phyloP scores from a whole-genome alignment of 2,113 vertebrate species.

The Chaenogobius annularis region DNA sequence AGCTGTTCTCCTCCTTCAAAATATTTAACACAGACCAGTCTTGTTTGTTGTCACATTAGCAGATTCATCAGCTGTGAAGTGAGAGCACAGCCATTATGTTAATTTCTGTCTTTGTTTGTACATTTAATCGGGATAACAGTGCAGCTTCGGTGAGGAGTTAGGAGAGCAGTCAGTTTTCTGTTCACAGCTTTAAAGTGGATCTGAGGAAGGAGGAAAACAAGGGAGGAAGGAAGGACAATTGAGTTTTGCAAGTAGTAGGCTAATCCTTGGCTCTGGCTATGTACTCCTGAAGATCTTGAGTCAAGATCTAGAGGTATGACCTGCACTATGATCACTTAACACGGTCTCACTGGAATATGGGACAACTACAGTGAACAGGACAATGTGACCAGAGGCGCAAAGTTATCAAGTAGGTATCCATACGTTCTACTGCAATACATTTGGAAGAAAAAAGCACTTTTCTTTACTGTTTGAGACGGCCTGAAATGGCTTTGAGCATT shows the following conservation, averaged over 20 bases:
- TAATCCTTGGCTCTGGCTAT: background rate
- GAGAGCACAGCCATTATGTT: conserved; percentile 22
- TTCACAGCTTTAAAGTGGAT: conserved; percentile 9
- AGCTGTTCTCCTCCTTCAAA: conserved; percentile 33
- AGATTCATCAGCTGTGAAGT: conserved; percentile 44
- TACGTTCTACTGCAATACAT: no score
- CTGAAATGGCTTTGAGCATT: no score
- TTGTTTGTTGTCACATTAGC: conserved; percentile 43
- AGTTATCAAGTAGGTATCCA: no score
- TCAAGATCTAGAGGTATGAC: background rate
- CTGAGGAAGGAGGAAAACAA: conserved; percentile 4
- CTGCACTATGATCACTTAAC: background rate
- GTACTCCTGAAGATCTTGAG: background rate
- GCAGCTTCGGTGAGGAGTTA: conserved; percentile 30
- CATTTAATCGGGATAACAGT: conserved; percentile 35
- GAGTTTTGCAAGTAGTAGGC: background rate
- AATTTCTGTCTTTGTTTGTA: conserved; percentile 39
- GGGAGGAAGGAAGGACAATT: background rate
- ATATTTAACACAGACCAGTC: conserved; percentile 39
- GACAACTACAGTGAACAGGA: no score
- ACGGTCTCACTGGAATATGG: no score
- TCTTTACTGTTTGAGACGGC: no score
- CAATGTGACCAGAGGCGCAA: no score
- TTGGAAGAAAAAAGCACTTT: no score
- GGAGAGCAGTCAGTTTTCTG: conserved; percentile 15